Evolutionary conservation across 2,113 vertebrate genomes (phyloP).

Genomic region (Setophaga coronata): DNA sequence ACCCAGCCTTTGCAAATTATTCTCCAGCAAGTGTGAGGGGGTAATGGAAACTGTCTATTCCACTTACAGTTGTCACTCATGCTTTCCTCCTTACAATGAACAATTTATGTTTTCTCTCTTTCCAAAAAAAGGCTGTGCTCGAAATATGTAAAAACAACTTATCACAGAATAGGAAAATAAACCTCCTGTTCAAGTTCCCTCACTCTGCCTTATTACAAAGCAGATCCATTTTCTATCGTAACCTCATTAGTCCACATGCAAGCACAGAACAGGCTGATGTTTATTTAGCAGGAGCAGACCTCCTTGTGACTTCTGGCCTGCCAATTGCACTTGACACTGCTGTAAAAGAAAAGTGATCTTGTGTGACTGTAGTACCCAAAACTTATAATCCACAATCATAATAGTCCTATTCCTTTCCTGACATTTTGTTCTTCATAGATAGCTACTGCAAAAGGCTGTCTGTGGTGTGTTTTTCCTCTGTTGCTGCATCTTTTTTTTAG

Average conservation of each 20-base stretch:
- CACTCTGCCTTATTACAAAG: not conserved
- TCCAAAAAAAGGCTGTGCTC: not conserved
- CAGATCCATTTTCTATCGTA: not conserved
- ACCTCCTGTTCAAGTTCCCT: not conserved
- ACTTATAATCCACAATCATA: slow-evolving; percentile 35
- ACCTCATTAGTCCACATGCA: slow-evolving; percentile 12
- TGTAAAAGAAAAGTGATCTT: slow-evolving; percentile 15
- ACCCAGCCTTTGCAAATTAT: slow-evolving; percentile 82
- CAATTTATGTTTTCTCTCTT: slow-evolving; percentile 50
- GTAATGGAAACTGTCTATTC: slow-evolving; percentile 86
- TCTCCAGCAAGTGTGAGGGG: slow-evolving; percentile 73
- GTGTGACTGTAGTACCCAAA: slow-evolving; percentile 32
- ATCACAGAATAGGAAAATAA: not conserved
- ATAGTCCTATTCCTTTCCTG: not conserved
- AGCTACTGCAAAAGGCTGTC: not conserved
- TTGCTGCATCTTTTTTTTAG: not conserved
- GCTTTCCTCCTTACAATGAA: slow-evolving; percentile 61
- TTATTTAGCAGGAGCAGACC: slow-evolving; percentile 42
- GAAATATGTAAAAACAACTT: slow-evolving; percentile 25
- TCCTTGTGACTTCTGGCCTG: slow-evolving; percentile 37
- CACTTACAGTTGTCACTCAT: slow-evolving; percentile 72
- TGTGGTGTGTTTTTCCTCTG: not conserved
- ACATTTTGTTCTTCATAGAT: slow-evolving; percentile 9
- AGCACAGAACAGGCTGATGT: not conserved
- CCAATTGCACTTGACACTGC: slow-evolving; percentile 36